A percentile compares a stretch with the other conserved stretches of the same genome.
phyloP scores from a whole-genome alignment of 2,888 invertebrate genomes.

The Chloroclystis v-ata region DNA sequence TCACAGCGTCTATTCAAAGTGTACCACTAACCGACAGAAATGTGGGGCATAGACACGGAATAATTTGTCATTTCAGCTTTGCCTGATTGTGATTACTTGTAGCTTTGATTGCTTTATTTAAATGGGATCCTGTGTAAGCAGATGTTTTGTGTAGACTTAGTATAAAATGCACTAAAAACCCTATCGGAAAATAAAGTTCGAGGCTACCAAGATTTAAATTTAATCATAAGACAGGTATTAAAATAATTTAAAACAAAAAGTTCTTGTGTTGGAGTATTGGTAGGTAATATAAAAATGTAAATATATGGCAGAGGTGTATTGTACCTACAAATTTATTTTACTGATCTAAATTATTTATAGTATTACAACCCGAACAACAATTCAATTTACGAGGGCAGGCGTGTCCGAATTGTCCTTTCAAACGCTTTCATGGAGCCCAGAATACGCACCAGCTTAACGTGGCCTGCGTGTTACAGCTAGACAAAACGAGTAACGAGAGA shows the following conservation, averaged over 20 bases:
- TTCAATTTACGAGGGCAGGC: constrained; percentile 63
- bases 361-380: constrained; percentile 33
- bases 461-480: constrained; percentile 30
- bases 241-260: too few species aligned
- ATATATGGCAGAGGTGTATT: too few species aligned
- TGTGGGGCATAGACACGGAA: constrained; percentile 51
- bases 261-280: too few species aligned
- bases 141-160: not conserved
- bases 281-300: too few species aligned
- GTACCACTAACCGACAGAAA: constrained; percentile 54
- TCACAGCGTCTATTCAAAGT: constrained; percentile 51
- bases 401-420: constrained; percentile 50
- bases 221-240: too few species aligned
- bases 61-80: constrained; percentile 54
- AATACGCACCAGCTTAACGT: constrained; percentile 33
- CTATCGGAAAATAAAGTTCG: too few species aligned
- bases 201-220: too few species aligned
- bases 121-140: not conserved
- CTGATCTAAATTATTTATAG: not conserved
- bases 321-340: too few species aligned
- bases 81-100: constrained; percentile 21
- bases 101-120: constrained; percentile 11
- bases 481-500: constrained; percentile 24
- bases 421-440: constrained; percentile 46
- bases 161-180: too few species aligned